Evolutionary conservation across 2,888 invertebrate species (phyloP).

Genomic region (Rhabditophanes sp.): DNA sequence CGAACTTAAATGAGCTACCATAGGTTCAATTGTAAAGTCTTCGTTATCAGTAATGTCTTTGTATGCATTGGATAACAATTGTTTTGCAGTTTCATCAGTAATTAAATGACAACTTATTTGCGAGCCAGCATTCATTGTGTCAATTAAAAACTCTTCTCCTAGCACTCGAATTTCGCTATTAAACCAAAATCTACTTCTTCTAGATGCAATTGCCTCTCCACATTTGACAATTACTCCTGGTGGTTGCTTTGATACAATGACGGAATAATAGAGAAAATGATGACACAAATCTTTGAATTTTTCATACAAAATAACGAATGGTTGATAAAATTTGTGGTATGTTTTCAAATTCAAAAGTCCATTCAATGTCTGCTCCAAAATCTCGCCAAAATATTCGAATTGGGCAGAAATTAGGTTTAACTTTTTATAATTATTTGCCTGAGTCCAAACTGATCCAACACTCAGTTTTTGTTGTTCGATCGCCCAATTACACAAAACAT

Average conservation of each 20-base stretch:
- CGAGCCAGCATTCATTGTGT: neutral
- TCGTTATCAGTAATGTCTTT: constrained; percentile 38
- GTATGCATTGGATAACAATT: constrained; percentile 36
- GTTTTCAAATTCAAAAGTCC: no score
- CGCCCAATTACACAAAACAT: constrained; percentile 38
- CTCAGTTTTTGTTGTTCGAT: constrained; percentile 38
- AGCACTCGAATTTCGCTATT: constrained; percentile 31
- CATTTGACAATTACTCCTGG: constrained; percentile 43
- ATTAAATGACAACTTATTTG: constrained; percentile 26
- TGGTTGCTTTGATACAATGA: constrained; percentile 39
- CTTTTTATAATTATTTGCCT: constrained; percentile 34
- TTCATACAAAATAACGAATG: no score
- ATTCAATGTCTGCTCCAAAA: constrained; percentile 39
- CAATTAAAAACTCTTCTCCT: neutral
- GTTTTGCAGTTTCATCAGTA: constrained; percentile 41
- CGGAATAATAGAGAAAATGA: constrained; percentile 41
- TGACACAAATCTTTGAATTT: no score
- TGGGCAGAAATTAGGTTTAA: constrained; percentile 34
- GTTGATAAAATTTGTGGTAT: no score
- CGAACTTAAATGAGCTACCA: constrained; percentile 17
- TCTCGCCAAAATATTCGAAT: constrained; percentile 43
- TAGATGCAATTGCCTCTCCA: constrained; percentile 42
- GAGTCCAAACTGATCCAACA: constrained; percentile 38
- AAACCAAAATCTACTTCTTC: constrained; percentile 41
- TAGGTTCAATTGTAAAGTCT: constrained; percentile 38